A percentile compares a stretch with the other conserved stretches of the same genome.
Conservation (phyloP, 2,888 invertebrate genomes). For the Agriopis aurantiaria region DNA sequence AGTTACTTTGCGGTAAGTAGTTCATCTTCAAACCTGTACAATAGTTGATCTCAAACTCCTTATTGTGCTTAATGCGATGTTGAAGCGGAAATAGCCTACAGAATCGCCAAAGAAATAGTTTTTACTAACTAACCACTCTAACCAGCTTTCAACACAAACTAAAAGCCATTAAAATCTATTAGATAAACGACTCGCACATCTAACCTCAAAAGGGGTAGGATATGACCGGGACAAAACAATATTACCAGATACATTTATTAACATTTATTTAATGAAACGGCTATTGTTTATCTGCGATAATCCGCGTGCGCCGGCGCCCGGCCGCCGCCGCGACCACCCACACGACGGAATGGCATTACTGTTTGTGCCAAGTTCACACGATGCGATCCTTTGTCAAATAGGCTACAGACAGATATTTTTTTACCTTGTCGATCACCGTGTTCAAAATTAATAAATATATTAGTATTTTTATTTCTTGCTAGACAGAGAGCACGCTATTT, state of each 20-base stretch:
- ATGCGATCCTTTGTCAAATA: background rate
- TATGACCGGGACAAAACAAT: constrained; percentile 3
- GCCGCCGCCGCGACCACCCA: constrained; percentile 39
- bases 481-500: too few species aligned
- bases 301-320: constrained; percentile 44
- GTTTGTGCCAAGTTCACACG: constrained; percentile 20
- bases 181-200: background rate
- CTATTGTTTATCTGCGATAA: constrained; percentile 43
- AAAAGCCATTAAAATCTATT: background rate
- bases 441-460: too few species aligned
- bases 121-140: too few species aligned
- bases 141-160: background rate
- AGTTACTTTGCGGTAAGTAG: too few species aligned
- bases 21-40: too few species aligned
- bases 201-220: background rate
- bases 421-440: too few species aligned
- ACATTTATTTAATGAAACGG: constrained; percentile 36
- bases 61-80: too few species aligned
- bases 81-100: too few species aligned
- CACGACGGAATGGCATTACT: constrained; percentile 17
- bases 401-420: too few species aligned
- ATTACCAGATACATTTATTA: constrained; percentile 33
- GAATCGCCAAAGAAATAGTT: too few species aligned
- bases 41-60: too few species aligned
- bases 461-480: too few species aligned